Evolutionary conservation across 2,888 invertebrate genomes (phyloP).

Genomic region (Agonopterix heracliana): DNA sequence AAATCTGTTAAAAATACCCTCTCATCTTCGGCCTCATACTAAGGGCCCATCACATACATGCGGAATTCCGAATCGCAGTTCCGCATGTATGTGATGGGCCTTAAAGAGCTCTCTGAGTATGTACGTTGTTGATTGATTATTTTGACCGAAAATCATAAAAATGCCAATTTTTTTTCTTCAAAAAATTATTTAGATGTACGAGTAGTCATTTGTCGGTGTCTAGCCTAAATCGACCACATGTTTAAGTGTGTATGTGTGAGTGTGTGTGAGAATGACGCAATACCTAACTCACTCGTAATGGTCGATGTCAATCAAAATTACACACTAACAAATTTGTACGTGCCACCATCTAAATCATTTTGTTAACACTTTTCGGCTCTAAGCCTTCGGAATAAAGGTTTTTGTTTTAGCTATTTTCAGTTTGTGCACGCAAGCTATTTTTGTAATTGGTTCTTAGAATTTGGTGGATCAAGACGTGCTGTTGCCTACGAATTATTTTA

Average conservation of each 20-base stretch:
- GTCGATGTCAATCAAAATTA: slow-evolving; percentile 76
- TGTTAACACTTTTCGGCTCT: slow-evolving; percentile 34
- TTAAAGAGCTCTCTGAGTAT: too few species aligned
- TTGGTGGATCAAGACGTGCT: slow-evolving; percentile 46
- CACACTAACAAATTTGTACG: slow-evolving; percentile 57
- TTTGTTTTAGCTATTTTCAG: slow-evolving; percentile 1
- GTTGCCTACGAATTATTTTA: slow-evolving; percentile 41
- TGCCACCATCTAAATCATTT: slow-evolving; percentile 34
- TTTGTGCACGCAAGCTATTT: slow-evolving; percentile 20
- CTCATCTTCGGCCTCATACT: too few species aligned
- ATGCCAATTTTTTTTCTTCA: too few species aligned
- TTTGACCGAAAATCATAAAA: too few species aligned
- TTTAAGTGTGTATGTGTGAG: slow-evolving; percentile 9
- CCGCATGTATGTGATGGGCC: too few species aligned
- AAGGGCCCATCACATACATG: too few species aligned
- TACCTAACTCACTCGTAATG: slow-evolving; percentile 67
- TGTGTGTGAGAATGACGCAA: slow-evolving; percentile 68
- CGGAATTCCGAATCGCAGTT: too few species aligned
- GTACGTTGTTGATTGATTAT: too few species aligned
- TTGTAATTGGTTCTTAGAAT: slow-evolving; percentile 52
- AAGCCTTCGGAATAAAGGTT: slow-evolving; percentile 21
- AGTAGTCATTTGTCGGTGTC: neutral
- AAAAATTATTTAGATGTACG: too few species aligned
- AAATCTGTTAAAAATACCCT: too few species aligned
- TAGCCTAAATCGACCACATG: slow-evolving; percentile 22